phyloP scores from a whole-genome alignment of 2,797 vertebrate species.

The Manis pentadactyla region DNA sequence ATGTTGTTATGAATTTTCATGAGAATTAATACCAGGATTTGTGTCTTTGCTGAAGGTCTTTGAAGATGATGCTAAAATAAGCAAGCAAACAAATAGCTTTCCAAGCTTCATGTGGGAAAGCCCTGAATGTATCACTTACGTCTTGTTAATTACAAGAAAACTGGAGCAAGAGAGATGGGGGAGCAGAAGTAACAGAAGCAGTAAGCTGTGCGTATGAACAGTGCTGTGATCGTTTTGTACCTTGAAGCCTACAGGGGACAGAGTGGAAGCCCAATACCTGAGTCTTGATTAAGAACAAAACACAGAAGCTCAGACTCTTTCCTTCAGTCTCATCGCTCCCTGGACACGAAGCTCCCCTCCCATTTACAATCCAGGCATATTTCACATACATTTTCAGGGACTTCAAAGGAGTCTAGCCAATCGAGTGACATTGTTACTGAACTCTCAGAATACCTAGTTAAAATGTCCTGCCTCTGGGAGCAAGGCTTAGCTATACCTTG shows the following conservation, averaged over 20 bases:
- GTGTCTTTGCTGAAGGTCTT: conserved; percentile 46
- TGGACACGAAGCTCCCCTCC: not conserved
- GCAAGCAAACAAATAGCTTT: conserved; percentile 55
- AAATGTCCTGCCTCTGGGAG: not conserved
- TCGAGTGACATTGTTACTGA: conserved; percentile 25
- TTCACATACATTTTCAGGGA: not conserved
- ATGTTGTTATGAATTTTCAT: conserved; percentile 58
- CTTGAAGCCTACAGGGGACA: not conserved
- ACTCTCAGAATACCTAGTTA: not conserved
- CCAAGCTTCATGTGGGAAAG: not conserved
- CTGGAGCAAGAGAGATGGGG: not conserved
- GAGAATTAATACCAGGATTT: conserved; percentile 50
- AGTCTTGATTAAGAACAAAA: not conserved
- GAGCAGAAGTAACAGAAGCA: not conserved
- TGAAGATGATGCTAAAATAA: conserved; percentile 13
- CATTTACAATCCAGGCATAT: not conserved
- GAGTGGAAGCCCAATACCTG: not conserved
- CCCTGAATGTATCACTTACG: not conserved
- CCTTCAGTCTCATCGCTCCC: not conserved
- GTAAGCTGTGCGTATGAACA: not conserved
- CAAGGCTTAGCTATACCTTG: conserved; percentile 18
- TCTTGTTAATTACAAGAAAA: conserved; percentile 19
- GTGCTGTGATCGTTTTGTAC: not conserved
- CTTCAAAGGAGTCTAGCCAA: conserved; percentile 7
- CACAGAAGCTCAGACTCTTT: not conserved